A percentile compares a stretch with the other conserved stretches of the same genome.
phyloP scores from a whole-genome alignment of 2,888 invertebrate species.

The Bombylius major region DNA sequence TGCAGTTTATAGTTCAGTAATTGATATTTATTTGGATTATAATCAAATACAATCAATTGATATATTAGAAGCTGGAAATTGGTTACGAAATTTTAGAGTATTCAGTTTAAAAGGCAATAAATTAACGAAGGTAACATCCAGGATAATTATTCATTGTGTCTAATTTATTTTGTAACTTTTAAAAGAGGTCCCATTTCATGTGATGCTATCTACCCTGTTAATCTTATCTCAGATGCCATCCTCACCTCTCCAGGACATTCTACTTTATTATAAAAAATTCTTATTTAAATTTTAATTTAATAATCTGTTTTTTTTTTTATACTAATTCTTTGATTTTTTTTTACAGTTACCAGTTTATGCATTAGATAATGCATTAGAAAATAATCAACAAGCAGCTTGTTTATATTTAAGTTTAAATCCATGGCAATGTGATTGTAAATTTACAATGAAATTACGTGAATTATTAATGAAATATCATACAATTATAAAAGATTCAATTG shows the following conservation, averaged over 20 bases:
- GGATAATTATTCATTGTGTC: too few relatives aligned
- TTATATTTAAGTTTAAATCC: slow-evolving; percentile 64
- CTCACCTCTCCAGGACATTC: background rate
- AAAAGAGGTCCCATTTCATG: background rate
- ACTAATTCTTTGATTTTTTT: slow-evolving; percentile 8
- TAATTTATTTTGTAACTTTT: background rate
- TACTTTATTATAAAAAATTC: too few relatives aligned
- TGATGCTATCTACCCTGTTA: background rate
- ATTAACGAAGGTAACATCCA: slow-evolving; percentile 49
- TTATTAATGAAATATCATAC: slow-evolving; percentile 53
- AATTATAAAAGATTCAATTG: slow-evolving; percentile 54
- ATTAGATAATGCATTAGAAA: slow-evolving; percentile 62
- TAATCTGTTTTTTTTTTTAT: background rate
- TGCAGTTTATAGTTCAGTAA: slow-evolving; percentile 50
- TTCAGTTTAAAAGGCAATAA: slow-evolving; percentile 64
- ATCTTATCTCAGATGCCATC: background rate
- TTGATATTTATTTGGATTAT: slow-evolving; percentile 64
- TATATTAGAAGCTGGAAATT: slow-evolving; percentile 61
- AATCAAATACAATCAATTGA: slow-evolving; percentile 56
- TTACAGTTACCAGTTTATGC: slow-evolving; percentile 66
- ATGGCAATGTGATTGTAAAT: slow-evolving; percentile 72
- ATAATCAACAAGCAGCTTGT: slow-evolving; percentile 55
- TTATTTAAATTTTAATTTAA: too few relatives aligned
- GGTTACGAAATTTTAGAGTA: slow-evolving; percentile 64
- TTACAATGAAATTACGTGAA: slow-evolving; percentile 63